Base-by-base conservation (phyloP, 1,140 invertebrate species). In the Sinella curviseta region DNA sequence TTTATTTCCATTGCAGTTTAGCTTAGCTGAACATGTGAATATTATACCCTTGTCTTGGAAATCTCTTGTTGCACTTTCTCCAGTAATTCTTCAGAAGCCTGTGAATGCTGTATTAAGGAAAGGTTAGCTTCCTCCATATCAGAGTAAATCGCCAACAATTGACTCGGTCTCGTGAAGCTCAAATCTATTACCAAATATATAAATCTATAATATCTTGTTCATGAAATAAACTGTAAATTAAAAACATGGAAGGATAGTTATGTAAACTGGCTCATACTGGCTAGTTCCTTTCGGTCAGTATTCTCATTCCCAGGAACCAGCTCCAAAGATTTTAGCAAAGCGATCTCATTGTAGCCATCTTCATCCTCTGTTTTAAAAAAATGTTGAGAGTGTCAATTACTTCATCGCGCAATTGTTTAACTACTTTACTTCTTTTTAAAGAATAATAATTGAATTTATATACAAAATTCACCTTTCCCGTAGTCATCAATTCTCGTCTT, bases 81-180 rank as follows among this genome's bases (percentile, higher is more conserved):
- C 31, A 83, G 26, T 2, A 76, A 33, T 57, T 84, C 83, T 74
- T 82, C 83, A 24, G 78, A 79, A 24, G 78, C 76, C 65, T 84
- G 82, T 0, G 82, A 76, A 39, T 83, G 83, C 65, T 83, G 83
- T 48, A 83, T 82, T 0, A 84, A 65, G 0, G 82, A 80, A 36
- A 84, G 70, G 57, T 83, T 83, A 26, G 79, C 65, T 74, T 84
- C 83, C 65, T 84, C 83, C 78, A 83, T 79, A 34, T 84, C 83
- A 0, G 67, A 28, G 60, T 81, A 84, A 33, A 84, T 83, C 16
- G 80, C 77, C 57, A 84, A 35, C 2, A 84, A 77, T 54, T 84
- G 81, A 24, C 77, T 78, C 12, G 83, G 81, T 36, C 67, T 26
- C 8, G 83, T 83, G 34, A 83, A 83, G 26, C 55, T 48, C 12